Percentiles rank a stretch among this genome's conserved stretches.
phyloP scores from a whole-genome alignment of 2,797 vertebrate species.

The Paedocypris micromegethes region DNA sequence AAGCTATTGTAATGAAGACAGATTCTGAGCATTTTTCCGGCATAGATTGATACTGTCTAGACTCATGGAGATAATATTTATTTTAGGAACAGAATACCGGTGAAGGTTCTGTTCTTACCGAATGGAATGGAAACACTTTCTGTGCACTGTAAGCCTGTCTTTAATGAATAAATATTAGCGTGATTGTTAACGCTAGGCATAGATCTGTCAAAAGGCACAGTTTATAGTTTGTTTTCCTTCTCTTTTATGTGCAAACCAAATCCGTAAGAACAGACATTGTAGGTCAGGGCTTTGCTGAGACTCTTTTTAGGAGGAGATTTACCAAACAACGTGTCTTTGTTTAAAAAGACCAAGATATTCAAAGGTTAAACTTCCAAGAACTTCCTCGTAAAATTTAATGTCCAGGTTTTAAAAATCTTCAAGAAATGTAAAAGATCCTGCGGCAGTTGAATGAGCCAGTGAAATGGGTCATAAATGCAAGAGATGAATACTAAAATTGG shows the following conservation, averaged over 20 bases:
- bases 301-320: too few species aligned
- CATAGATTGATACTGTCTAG: too few species aligned
- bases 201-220: background rate
- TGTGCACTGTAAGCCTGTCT: background rate
- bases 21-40: too few species aligned
- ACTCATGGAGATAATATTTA: too few species aligned
- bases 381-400: background rate
- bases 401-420: slow-evolving; percentile 12
- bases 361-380: background rate
- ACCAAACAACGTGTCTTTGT: background rate
- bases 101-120: too few species aligned
- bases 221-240: background rate
- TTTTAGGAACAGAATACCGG: too few species aligned
- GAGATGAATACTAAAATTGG: slow-evolving; percentile 10
- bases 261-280: too few species aligned
- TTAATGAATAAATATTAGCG: background rate
- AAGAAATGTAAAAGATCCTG: slow-evolving; percentile 2
- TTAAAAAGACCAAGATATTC: background rate
- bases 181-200: too few species aligned
- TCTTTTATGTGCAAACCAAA: too few species aligned
- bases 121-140: too few species aligned
- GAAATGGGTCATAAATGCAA: slow-evolving; percentile 17
- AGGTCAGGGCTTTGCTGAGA: background rate
- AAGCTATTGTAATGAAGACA: too few species aligned
- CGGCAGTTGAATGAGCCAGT: slow-evolving; percentile 1